Base-by-base conservation (phyloP, 2,797 vertebrate species). In the Argya squamiceps region DNA sequence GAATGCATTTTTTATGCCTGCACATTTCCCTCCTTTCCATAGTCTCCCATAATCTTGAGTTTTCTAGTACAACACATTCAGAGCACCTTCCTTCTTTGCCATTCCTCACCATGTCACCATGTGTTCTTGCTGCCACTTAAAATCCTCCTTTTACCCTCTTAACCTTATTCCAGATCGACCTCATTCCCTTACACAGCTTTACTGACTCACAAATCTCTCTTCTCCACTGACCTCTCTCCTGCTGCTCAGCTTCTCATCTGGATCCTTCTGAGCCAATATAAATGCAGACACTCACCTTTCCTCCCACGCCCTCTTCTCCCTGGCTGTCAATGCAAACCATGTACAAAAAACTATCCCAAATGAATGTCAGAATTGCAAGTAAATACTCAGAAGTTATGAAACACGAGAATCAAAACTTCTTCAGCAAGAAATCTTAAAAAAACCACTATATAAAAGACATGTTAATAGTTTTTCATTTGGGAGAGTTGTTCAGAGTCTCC, bases 151-250 rank as follows among this genome's bases (percentile, higher is more conserved):
- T 78, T 67, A 94, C 91, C 69, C 95, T 95, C 90, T 94, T 96
- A 95, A 96, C 92, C 95, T 90, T 90, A 96, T 90, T 95, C 83
- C 89, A 92, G 77, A 89, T 78, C 64, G 20, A 95, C 88, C 89
- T 94, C 80, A 77, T 94, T 88, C 80, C 55, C 60, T 88, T 91
- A 89, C 88, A 70, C 73, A 88, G 89, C 70, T 92, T 93, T 85
- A 86, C 69, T 92, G 91, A 95, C 91, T 89, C 76, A 89, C 78
- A 95, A 90, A 97, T 81, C 69, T 90, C 90, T 83, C 50, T 92
- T 92, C 84, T 94, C 89, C 69, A 78, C 68, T 96, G 93, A 97
- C 92, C 94, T 94, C 94, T 93, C 83, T 88, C 83, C 85, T 46
- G 89, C 75, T 89, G 27, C 73, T 89, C 74, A 82, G 49, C 65